Evolutionary conservation across 2,113 vertebrate genomes (phyloP), one percentile per base, ranked within the genome.

Genomic region (Rhynchomys soricoides): DNA sequence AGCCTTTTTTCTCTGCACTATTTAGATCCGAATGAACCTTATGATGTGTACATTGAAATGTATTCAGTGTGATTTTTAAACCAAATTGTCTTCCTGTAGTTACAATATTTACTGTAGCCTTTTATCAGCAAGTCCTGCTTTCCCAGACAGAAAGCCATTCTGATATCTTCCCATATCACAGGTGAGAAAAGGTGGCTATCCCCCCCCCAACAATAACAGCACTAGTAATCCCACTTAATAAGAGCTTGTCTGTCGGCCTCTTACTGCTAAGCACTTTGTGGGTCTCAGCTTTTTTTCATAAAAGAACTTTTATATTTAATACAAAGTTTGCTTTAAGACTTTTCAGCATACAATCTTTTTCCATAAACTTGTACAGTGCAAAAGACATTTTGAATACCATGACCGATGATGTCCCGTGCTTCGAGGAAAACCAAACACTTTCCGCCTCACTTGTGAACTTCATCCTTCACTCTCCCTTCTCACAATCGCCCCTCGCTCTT

Each of bases 61-160:
- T 99, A 99, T 98, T 99, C 99, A 98, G 99, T 99, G 99, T 99
- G 99, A 98, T 99, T 98, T 98, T 99, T 97, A 98, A 99, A 99
- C 98, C 98, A 97, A 99, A 99, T 99, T 99, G 99, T 99, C 99
- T 99, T 99, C 99, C 99, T 99, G 98, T 99, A 98, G 99, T 99
- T 98, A 99, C 98, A 98, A 98, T 98, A 98, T 99, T 99, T 99
- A 98, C 98, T 98, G 98, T 98, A 99, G 98, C 99, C 99, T 99
- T 98, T 98, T 98, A 98, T 98, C 98, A 98, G 98, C 98, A 96
- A 98, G 97, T 98, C 98, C 99, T 97, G 98, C 98, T 98, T 99
- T 99, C 99, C 98, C 98, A 97, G 97, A 96, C 98, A 98, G 98
- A 99, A 99, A 99, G 99, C 98, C 98, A 97, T 98, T 98, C 97